A percentile compares a stretch with the other conserved stretches of the same genome.
These are phyloP conservation scores for Campylorhamphus procurvoides DNA, from an alignment of 2,113 vertebrate species.

Conservation along the genomic window DNA sequence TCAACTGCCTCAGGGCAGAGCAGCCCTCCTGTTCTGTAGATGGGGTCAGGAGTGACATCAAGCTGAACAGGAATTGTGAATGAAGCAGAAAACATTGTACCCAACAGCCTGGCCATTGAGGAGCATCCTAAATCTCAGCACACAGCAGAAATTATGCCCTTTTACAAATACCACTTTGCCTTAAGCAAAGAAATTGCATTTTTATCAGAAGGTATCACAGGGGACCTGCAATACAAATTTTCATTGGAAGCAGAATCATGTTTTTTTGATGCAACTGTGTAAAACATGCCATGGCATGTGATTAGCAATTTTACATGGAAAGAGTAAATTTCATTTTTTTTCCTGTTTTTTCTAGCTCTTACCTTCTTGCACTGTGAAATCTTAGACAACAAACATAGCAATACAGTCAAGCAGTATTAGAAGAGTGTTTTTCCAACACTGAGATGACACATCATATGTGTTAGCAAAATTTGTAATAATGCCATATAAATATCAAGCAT, in stretches of 20 bases:
- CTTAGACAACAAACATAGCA: not conserved
- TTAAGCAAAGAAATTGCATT: not conserved
- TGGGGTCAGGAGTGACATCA: not conserved
- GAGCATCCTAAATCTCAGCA: not conserved
- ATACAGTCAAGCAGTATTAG: not conserved
- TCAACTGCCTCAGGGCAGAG: not conserved
- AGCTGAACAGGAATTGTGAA: not conserved
- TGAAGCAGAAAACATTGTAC: not conserved
- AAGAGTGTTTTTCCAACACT: not conserved
- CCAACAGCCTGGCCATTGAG: not conserved
- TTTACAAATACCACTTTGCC: not conserved
- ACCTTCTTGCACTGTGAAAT: not conserved
- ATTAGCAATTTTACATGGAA: not conserved
- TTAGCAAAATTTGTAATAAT: not conserved
- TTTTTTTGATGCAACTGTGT: not conserved
- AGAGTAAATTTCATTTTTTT: not conserved
- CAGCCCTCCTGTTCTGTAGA: accelerated
- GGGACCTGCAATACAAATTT: not conserved
- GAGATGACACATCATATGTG: not conserved
- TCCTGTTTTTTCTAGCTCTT: not conserved
- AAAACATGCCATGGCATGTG: not conserved
- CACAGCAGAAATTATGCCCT: not conserved
- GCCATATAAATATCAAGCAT: not conserved
- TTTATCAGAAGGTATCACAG: not conserved
- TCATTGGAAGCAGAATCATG: not conserved